Conservation (phyloP, 1,140 invertebrate species). For the Macrocentrus cingulum region DNA sequence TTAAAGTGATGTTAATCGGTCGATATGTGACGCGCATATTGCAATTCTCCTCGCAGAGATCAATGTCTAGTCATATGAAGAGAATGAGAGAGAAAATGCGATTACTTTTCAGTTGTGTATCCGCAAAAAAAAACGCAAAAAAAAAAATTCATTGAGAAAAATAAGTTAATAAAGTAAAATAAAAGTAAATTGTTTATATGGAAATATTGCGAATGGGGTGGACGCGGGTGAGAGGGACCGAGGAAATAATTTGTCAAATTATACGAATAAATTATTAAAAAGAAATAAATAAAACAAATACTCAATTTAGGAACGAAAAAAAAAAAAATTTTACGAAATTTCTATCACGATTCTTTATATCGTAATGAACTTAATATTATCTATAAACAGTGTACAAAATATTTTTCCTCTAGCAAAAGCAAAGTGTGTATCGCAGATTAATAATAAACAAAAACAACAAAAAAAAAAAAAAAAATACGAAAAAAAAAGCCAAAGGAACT, state of each 20-base stretch:
- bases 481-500: constrained; percentile 21
- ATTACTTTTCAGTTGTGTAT: neutral
- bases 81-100: constrained; percentile 1
- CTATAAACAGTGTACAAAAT: constrained; percentile 26
- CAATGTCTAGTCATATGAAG: constrained; percentile 26
- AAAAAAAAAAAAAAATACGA: too few relatives aligned
- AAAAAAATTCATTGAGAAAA: too few relatives aligned
- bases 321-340: too few relatives aligned
- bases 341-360: constrained; percentile 8
- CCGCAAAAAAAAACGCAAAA: neutral
- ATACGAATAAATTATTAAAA: too few relatives aligned
- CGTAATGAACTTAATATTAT: constrained; percentile 8
- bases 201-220: too few relatives aligned
- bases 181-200: too few relatives aligned
- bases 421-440: constrained; percentile 9
- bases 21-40: constrained; percentile 15
- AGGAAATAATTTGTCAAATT: too few relatives aligned
- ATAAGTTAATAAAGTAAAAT: too few relatives aligned
- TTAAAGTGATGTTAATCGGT: constrained; percentile 23
- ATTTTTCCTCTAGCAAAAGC: constrained; percentile 10
- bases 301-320: too few relatives aligned
- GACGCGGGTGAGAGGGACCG: too few relatives aligned
- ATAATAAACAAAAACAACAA: too few relatives aligned
- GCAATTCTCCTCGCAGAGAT: constrained; percentile 22
- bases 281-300: too few relatives aligned